A percentile compares a stretch with the other conserved stretches of the same genome.
Evolutionary conservation across 2,113 vertebrate genomes (phyloP).

Genomic region (Felis chaus): DNA sequence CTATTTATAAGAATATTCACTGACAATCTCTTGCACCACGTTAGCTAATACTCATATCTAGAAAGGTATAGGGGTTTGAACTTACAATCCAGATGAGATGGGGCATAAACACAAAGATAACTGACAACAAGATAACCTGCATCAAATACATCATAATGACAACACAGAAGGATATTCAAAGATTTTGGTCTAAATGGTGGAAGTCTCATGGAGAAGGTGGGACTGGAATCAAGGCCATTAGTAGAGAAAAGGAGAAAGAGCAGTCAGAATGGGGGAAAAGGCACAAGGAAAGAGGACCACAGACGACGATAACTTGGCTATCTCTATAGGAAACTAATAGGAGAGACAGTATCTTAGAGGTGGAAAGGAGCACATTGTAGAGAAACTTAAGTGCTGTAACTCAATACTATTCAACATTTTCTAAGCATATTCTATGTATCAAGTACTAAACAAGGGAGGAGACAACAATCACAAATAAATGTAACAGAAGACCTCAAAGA

Average conservation of each 20-base stretch:
- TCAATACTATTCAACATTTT: background rate
- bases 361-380: background rate
- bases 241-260: background rate
- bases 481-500: background rate
- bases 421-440: background rate
- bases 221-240: background rate
- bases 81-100: background rate
- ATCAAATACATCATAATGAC: background rate
- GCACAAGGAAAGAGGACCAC: background rate
- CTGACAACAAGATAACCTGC: background rate
- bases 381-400: background rate
- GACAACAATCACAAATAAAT: background rate
- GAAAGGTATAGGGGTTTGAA: background rate
- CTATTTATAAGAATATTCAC: background rate
- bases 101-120: background rate
- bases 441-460: background rate
- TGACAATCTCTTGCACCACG: background rate
- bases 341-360: background rate
- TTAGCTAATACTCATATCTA: background rate
- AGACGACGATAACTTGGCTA: background rate
- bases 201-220: background rate
- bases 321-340: background rate
- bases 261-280: background rate
- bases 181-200: background rate
- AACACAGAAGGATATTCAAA: background rate